Evolutionary conservation across 2,888 invertebrate genomes (phyloP).

Genomic region (Volucella bombylans): DNA sequence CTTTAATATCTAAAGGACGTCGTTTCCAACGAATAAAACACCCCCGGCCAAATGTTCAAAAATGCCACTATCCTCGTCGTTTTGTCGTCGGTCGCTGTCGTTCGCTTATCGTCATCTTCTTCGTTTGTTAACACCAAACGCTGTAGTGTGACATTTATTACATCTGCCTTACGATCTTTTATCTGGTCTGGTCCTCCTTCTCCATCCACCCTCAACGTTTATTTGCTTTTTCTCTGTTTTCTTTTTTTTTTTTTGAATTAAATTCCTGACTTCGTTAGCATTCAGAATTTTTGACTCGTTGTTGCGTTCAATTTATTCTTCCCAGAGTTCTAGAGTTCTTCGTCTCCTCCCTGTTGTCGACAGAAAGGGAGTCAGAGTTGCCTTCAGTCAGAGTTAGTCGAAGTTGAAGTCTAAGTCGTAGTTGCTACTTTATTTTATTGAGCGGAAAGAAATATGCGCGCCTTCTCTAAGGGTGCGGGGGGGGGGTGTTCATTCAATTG

Average conservation of each 20-base stretch:
- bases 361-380: no score
- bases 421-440: slow-evolving; percentile 12
- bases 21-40: slow-evolving; percentile 3
- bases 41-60: slow-evolving; percentile 17
- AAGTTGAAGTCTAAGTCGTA: background rate
- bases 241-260: slow-evolving; percentile 51
- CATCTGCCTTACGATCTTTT: slow-evolving; percentile 67
- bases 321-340: slow-evolving; percentile 24
- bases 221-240: background rate
- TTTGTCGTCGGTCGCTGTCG: background rate
- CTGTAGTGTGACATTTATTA: slow-evolving; percentile 50
- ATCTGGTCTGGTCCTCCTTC: slow-evolving; percentile 24
- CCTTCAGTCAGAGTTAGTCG: no score
- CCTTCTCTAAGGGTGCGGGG: background rate
- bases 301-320: slow-evolving; percentile 47
- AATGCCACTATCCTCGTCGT: background rate
- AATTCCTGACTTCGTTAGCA: slow-evolving; percentile 50
- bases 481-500: slow-evolving; percentile 30
- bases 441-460: slow-evolving; percentile 17
- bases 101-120: slow-evolving; percentile 37
- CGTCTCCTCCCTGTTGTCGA: no score
- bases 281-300: slow-evolving; percentile 9
- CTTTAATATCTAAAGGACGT: slow-evolving; percentile 1
- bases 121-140: slow-evolving; percentile 31
- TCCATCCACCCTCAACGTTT: background rate